Percentiles rank a stretch among this genome's conserved stretches.
These are phyloP conservation scores for Chloroceryle aenea DNA, from an alignment of 2,113 vertebrate species.

Conservation along the genomic window DNA sequence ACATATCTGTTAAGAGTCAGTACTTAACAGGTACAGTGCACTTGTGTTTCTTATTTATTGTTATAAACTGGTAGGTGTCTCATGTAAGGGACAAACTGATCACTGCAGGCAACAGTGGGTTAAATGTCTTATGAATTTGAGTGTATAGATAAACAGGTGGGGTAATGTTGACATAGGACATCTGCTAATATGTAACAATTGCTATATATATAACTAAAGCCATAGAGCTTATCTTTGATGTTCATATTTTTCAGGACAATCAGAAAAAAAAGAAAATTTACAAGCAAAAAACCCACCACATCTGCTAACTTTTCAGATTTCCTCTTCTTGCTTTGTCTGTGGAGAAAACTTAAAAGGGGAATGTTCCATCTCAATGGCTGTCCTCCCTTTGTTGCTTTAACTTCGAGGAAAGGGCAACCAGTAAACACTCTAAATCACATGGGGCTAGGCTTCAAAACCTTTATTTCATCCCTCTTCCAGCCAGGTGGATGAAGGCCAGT, in stretches of 20 bases:
- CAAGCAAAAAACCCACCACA: rapidly evolving
- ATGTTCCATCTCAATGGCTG: neutral
- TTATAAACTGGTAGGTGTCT: neutral
- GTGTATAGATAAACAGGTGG: neutral
- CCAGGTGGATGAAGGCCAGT: neutral
- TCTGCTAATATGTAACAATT: neutral
- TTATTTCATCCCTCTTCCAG: neutral
- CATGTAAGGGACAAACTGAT: neutral
- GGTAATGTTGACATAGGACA: neutral
- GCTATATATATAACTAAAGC: neutral
- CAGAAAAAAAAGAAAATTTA: neutral
- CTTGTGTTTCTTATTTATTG: neutral
- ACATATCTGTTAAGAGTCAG: neutral
- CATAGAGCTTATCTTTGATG: neutral
- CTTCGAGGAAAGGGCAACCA: neutral
- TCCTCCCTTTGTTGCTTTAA: neutral
- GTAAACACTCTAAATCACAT: rapidly evolving
- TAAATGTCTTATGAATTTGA: neutral
- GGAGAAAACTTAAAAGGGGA: neutral
- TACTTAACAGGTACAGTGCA: neutral
- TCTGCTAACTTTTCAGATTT: neutral
- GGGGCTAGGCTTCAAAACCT: neutral
- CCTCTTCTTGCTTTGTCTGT: neutral
- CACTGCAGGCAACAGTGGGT: neutral
- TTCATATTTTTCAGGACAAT: neutral